Percentiles rank a stretch among this genome's conserved stretches.
These are phyloP conservation scores for Elmis aenea DNA, from an alignment of 2,888 invertebrate species.

Conservation along the genomic window DNA sequence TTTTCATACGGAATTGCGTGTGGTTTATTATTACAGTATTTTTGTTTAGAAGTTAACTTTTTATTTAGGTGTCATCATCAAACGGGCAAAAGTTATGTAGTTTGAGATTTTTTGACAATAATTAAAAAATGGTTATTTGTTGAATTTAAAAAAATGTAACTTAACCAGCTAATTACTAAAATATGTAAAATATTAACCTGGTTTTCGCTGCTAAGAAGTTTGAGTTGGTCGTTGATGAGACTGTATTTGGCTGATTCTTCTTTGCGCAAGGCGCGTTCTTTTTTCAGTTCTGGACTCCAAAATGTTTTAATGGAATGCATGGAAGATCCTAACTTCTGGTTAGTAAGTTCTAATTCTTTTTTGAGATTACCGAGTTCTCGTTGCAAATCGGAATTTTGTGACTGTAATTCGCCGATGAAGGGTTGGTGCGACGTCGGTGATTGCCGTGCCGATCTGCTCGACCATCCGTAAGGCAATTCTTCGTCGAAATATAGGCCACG, in stretches of 20 bases:
- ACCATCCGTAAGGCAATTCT: conserved; percentile 43
- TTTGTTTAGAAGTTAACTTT: no score
- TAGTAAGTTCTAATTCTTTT: conserved; percentile 91
- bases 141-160: no score
- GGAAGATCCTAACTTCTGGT: conserved; percentile 95
- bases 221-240: conserved; percentile 93
- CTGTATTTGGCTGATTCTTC: conserved; percentile 97
- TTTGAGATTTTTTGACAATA: no score
- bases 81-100: no score
- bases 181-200: conserved; percentile 61
- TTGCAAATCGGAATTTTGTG: conserved; percentile 92
- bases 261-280: conserved; percentile 92
- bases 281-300: conserved; percentile 99
- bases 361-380: conserved; percentile 86
- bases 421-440: conserved; percentile 64
- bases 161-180: neutral
- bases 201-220: conserved; percentile 92
- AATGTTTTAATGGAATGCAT: conserved; percentile 99
- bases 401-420: conserved; percentile 76
- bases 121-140: no score
- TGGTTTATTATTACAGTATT: no score
- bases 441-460: conserved; percentile 60
- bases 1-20: no score
- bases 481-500: conserved; percentile 66
- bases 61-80: no score